Evolutionary conservation across 2,888 invertebrate species (phyloP), one percentile per base, ranked within the genome.

Genomic region (Galerucella calmariensis): DNA sequence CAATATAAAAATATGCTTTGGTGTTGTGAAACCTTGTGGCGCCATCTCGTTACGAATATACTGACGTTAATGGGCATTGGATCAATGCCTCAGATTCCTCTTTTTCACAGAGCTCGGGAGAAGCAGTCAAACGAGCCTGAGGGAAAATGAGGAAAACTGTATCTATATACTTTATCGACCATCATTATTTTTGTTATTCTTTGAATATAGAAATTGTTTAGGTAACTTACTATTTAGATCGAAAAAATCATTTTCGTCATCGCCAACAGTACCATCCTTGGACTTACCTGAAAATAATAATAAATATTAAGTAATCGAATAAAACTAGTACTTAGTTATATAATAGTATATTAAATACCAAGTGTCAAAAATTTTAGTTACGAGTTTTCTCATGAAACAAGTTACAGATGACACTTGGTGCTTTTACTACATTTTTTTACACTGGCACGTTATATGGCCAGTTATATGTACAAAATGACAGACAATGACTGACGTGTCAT

Each of bases 281-380:
- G 76, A 80, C 80, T 80, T 80, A 80, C 80, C 80, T 80, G 72
- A 27, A 80, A 80, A 56, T 68, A 56, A 78, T 77, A 76, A 27
- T 16, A 59, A 66, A 48, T 56, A 66, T 27, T n/a, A n/a, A n/a
- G n/a, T n/a, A n/a, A n/a, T n/a, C n/a, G n/a, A n/a, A n/a, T n/a
- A n/a, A n/a, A n/a, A n/a, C n/a, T n/a, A n/a, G n/a, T n/a, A n/a
- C n/a, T n/a, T n/a, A n/a, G n/a, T n/a, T n/a, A n/a, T n/a, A n/a
- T n/a, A n/a, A n/a, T n/a, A n/a, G n/a, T n/a, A n/a, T n/a, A n/a
- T n/a, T n/a, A n/a, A n/a, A n/a, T n/a, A n/a, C n/a, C n/a, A n/a
- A n/a, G n/a, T n/a, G n/a, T n/a, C n/a, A n/a, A n/a, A n/a, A n/a
- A n/a, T n/a, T n/a, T n/a, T n/a, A n/a, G n/a, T n/a, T n/a, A n/a